Evolutionary conservation across 2,113 vertebrate genomes (phyloP).

Genomic region (Apus apus): DNA sequence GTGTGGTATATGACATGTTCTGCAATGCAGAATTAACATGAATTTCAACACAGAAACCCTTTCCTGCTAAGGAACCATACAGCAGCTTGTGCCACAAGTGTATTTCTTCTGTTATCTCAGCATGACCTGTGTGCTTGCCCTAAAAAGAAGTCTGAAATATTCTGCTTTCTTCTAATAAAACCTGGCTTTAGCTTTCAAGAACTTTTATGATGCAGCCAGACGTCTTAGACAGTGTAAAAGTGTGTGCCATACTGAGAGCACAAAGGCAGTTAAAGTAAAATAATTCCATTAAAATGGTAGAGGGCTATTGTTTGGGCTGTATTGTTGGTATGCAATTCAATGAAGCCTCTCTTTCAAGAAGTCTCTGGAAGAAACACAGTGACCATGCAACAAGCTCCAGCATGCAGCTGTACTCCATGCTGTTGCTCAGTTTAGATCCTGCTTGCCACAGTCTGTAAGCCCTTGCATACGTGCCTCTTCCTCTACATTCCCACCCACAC

Average conservation of each 20-base stretch:
- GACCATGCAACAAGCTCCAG: background rate
- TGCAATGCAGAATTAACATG: background rate
- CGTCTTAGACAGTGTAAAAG: background rate
- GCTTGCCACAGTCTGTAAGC: background rate
- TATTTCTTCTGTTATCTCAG: background rate
- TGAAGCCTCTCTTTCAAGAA: background rate
- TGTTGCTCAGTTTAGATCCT: constrained; percentile 15
- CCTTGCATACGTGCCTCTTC: background rate
- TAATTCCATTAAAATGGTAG: background rate
- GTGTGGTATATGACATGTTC: background rate
- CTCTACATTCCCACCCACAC: constrained; percentile 40
- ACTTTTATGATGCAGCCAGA: background rate
- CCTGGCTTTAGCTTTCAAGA: background rate
- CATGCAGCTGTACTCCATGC: background rate
- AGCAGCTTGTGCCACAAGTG: background rate
- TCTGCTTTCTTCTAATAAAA: constrained; percentile 11
- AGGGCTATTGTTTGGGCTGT: background rate
- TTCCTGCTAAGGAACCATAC: background rate
- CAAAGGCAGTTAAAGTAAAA: background rate
- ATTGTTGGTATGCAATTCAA: background rate
- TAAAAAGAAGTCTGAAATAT: background rate
- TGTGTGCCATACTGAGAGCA: background rate
- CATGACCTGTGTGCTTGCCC: background rate
- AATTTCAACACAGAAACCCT: background rate
- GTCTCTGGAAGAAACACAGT: background rate